These are phyloP conservation scores for Cyclargus thomasi DNA, from an alignment of 1,140 invertebrate genomes.

Conservation along the genomic window DNA sequence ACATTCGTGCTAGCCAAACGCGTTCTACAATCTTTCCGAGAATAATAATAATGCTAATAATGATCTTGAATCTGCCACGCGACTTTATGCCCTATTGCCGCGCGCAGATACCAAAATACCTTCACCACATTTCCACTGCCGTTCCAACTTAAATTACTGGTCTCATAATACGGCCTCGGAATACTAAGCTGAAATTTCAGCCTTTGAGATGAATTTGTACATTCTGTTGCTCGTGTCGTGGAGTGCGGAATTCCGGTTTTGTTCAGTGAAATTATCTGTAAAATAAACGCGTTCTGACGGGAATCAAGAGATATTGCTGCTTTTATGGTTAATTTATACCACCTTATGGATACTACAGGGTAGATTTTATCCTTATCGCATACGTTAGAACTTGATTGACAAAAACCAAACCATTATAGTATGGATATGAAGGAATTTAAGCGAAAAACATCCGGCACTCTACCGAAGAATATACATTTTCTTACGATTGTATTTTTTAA, in stretches of 20 bases:
- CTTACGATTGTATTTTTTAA: too few relatives aligned
- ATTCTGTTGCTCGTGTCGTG: neutral
- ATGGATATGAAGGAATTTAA: too few relatives aligned
- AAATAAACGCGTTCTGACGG: neutral
- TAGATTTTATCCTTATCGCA: neutral
- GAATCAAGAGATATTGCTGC: neutral
- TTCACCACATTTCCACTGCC: neutral
- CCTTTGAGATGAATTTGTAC: neutral
- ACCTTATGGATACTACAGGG: neutral
- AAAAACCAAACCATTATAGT: too few relatives aligned
- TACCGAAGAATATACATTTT: too few relatives aligned
- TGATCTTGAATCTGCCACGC: neutral
- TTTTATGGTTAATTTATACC: neutral
- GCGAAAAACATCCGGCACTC: too few relatives aligned
- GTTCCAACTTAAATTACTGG: neutral
- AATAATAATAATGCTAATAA: too few relatives aligned
- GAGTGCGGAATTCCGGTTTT: neutral
- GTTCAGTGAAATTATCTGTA: neutral
- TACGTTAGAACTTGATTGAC: too few relatives aligned
- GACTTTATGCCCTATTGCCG: neutral
- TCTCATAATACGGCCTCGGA: neutral
- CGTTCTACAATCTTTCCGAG: too few relatives aligned
- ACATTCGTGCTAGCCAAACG: too few relatives aligned
- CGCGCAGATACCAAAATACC: neutral
- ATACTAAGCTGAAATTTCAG: slow-evolving; percentile 1